Evolutionary conservation across 2,113 vertebrate genomes (phyloP).

Genomic region (Ptilonorhynchus violaceus): DNA sequence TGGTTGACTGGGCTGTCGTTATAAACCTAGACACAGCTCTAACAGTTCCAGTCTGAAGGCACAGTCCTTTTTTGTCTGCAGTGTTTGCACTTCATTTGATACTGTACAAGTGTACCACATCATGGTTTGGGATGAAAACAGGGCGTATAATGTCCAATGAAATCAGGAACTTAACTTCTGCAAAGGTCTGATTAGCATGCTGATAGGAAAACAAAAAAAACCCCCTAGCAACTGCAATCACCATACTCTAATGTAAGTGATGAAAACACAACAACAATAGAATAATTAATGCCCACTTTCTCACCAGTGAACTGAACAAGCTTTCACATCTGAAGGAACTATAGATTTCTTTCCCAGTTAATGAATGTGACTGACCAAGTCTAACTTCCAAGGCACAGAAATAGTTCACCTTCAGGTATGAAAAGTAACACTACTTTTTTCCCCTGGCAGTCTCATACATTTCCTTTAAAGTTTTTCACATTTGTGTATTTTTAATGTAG

Average conservation of each 20-base stretch:
- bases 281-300: background rate
- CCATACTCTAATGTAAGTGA: background rate
- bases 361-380: background rate
- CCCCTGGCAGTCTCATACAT: background rate
- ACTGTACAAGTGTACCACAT: fast-evolving
- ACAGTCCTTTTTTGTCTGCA: background rate
- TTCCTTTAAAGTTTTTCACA: background rate
- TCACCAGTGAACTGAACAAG: background rate
- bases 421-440: background rate
- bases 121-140: background rate
- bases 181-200: background rate
- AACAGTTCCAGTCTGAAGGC: background rate
- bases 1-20: background rate
- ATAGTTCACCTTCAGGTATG: background rate
- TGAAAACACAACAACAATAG: background rate
- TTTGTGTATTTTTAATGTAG: background rate
- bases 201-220: background rate
- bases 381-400: background rate
- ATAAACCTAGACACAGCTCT: background rate
- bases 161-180: background rate
- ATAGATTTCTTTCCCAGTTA: background rate
- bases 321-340: background rate
- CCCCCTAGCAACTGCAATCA: background rate
- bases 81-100: background rate
- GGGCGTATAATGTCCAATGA: background rate